phyloP scores from a whole-genome alignment of 2,797 vertebrate genomes.

The Notolabrus celidotus region DNA sequence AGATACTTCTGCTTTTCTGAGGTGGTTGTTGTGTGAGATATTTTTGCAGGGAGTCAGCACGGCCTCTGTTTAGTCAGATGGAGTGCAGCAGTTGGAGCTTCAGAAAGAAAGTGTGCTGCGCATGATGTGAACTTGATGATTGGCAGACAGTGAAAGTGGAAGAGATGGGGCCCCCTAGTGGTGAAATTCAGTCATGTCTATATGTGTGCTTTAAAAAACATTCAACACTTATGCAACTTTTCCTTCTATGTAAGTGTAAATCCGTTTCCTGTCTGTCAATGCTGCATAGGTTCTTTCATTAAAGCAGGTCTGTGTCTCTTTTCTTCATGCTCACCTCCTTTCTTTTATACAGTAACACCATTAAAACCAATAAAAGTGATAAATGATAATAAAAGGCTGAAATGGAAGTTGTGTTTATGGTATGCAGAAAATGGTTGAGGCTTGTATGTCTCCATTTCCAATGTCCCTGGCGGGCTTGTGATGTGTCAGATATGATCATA shows the following conservation, averaged over 20 bases:
- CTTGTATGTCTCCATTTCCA: too few species aligned
- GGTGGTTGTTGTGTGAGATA: too few species aligned
- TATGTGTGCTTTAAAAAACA: neutral
- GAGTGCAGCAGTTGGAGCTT: neutral
- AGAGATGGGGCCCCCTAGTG: neutral
- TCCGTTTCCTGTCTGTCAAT: neutral
- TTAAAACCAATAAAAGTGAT: neutral
- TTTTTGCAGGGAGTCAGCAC: too few species aligned
- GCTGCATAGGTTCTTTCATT: neutral
- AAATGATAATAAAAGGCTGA: neutral
- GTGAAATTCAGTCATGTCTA: neutral
- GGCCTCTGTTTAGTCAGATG: too few species aligned
- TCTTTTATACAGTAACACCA: slow-evolving; percentile 4
- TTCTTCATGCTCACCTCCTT: too few species aligned
- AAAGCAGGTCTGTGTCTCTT: too few species aligned
- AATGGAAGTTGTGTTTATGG: neutral
- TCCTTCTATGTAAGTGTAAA: too few species aligned
- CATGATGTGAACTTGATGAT: neutral
- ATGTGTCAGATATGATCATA: too few species aligned
- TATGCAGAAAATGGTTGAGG: too few species aligned
- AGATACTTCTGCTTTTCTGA: neutral
- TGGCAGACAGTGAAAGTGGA: neutral
- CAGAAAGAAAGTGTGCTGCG: neutral
- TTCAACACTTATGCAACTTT: neutral
- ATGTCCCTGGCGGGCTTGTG: too few species aligned